Evolutionary conservation across 2,888 invertebrate species (phyloP).

Genomic region (Trisateles emortualis): DNA sequence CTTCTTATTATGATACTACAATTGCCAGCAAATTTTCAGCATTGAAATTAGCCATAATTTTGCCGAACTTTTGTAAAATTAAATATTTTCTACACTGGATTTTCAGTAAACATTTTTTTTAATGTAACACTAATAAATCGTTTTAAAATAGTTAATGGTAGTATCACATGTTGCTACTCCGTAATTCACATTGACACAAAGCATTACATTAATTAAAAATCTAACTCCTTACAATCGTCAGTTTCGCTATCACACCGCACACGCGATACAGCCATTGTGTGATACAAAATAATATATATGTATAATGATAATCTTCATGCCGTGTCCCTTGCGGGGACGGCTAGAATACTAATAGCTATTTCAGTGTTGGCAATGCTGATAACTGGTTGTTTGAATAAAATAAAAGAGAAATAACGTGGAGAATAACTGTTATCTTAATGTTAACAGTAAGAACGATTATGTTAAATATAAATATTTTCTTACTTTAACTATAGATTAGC

Average conservation of each 20-base stretch:
- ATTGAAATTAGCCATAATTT: no score
- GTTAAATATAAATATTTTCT: no score
- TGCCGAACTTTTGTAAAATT: no score
- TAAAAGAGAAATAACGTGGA: background rate
- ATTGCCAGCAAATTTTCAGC: no score
- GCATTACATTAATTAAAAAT: conserved; percentile 12
- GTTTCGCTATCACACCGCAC: conserved; percentile 1
- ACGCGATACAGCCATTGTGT: conserved; percentile 8
- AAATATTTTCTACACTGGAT: no score
- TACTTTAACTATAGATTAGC: no score
- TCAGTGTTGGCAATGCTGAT: conserved; percentile 3
- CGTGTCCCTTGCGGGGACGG: background rate
- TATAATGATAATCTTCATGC: conserved; percentile 4
- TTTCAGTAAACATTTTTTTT: no score
- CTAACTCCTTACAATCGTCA: background rate
- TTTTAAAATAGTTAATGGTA: conserved; percentile 1
- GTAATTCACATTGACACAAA: background rate
- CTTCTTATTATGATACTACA: no score
- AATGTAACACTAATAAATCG: background rate
- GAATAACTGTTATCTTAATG: background rate
- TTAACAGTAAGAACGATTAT: background rate
- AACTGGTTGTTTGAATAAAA: conserved; percentile 2
- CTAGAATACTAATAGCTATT: background rate
- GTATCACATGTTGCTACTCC: conserved; percentile 8
- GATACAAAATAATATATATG: conserved; percentile 5